Percentiles rank a stretch among this genome's conserved stretches.
These are phyloP conservation scores for Pocota personata DNA, from an alignment of 2,888 invertebrate genomes.

Conservation along the genomic window DNA sequence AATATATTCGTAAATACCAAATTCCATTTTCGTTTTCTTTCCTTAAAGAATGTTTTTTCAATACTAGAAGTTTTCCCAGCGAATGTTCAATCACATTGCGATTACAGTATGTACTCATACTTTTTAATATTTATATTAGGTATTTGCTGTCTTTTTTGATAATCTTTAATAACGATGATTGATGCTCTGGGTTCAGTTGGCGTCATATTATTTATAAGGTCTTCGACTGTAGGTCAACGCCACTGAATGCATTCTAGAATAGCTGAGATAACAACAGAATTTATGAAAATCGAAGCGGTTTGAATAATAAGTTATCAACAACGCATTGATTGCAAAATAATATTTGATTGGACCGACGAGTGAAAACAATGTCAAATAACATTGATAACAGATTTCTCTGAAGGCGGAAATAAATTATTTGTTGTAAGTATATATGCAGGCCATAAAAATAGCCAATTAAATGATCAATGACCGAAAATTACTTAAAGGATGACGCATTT, in stretches of 20 bases:
- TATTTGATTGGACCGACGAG: background rate
- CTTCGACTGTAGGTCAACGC: constrained; percentile 15
- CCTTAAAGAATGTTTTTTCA: too few relatives aligned
- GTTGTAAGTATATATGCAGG: too few relatives aligned
- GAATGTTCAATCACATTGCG: too few relatives aligned
- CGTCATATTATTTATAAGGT: constrained; percentile 1
- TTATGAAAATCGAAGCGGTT: background rate
- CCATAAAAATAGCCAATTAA: too few relatives aligned
- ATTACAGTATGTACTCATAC: background rate
- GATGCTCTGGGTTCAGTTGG: background rate
- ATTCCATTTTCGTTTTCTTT: too few relatives aligned
- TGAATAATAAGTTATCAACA: background rate
- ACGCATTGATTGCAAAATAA: constrained; percentile 1
- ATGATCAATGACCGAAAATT: too few relatives aligned
- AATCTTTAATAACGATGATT: background rate
- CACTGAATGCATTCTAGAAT: constrained; percentile 5
- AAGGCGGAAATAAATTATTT: background rate
- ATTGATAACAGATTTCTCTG: constrained; percentile 2
- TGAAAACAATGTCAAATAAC: background rate
- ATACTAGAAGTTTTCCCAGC: too few relatives aligned
- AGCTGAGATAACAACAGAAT: constrained; percentile 1
- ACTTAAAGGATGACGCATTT: too few relatives aligned
- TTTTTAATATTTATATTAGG: background rate
- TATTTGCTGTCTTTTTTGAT: background rate
- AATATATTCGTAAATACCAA: too few relatives aligned